Base-by-base conservation (phyloP, 2,888 invertebrate species). In the Chrysolina americana region DNA sequence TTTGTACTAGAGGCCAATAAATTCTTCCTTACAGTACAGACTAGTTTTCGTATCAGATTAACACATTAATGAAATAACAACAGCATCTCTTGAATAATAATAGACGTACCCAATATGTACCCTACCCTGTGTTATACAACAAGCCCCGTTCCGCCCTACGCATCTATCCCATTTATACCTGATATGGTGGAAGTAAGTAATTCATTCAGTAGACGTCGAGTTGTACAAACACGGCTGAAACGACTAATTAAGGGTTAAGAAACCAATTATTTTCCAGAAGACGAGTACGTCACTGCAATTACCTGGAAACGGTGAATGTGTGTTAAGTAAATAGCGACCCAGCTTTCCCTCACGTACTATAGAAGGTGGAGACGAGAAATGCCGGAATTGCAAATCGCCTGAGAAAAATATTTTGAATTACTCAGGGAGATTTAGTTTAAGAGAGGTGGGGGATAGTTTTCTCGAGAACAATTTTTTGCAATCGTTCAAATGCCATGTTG, bases 211-310 rank as follows among this genome's bases (percentile, higher is more conserved):
- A 28, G 36, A 59, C 59, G 59, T 59, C 36, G 28, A n/a, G n/a
- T 36, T 36, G 36, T 59, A 59, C 59, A 59, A 59, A 59, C 59
- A 28, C 59, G n/a, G 59, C 28, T 63, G 50, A 62, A 72, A 64
- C 69, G 63, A 65, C 72, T 75, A 75, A 75, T 75, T 72, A 72
- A 69, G 75, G 72, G 62, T 72, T 75, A 75, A 72, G 75, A 70
- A 72, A 75, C 75, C 72, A 75, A 75, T 75, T 75, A 75, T 41
- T 44, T 44, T 28, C 59, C 56, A 21, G 66, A 63, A 75, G 70
- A 47, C 63, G 44, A 69, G 59, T 75, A 71, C 69, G 66, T 66
- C 68, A 62, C 72, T 66, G 72, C 66, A 72, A 75, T 75, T 75
- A 75, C 72, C 70, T 70, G 69, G 71, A 62, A 63, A 41, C 69